These are phyloP conservation scores for Apotomis turbidana DNA, from an alignment of 2,888 invertebrate species.

Conservation along the genomic window DNA sequence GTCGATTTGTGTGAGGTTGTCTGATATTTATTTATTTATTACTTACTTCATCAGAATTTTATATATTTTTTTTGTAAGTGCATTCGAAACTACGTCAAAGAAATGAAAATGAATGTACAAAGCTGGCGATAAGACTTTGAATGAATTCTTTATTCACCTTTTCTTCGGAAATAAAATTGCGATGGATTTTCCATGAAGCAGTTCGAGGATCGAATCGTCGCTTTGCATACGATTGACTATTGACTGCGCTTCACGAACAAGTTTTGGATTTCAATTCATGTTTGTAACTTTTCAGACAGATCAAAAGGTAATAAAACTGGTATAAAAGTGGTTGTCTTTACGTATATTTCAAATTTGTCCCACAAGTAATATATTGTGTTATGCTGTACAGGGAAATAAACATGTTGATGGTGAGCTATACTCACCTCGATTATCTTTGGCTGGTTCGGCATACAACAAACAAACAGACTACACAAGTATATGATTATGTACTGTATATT, in stretches of 20 bases:
- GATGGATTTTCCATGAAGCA: conserved; percentile 4
- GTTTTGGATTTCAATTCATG: conserved; percentile 41
- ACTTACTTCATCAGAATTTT: too few relatives aligned
- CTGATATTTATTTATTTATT: too few relatives aligned
- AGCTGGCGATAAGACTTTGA: too few relatives aligned
- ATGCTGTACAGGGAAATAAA: conserved; percentile 1
- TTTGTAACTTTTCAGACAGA: conserved; percentile 41
- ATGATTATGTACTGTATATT: too few relatives aligned
- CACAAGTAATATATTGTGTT: conserved; percentile 11
- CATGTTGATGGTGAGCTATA: background rate
- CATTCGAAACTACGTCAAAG: too few relatives aligned
- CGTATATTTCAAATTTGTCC: conserved; percentile 11
- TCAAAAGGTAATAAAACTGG: conserved; percentile 33
- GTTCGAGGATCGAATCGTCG: conserved; percentile 17
- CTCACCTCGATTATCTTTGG: too few relatives aligned
- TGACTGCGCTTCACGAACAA: conserved; percentile 32
- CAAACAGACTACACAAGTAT: too few relatives aligned
- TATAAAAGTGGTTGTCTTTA: conserved; percentile 33
- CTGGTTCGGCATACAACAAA: too few relatives aligned
- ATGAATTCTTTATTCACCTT: background rate
- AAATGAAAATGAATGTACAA: too few relatives aligned
- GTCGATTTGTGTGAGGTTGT: too few relatives aligned
- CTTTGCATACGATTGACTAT: conserved; percentile 36
- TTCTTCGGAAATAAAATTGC: conserved; percentile 7
- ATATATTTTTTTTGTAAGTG: too few relatives aligned